Evolutionary conservation across 2,888 invertebrate species (phyloP).

Genomic region (Hydraecia micacea): DNA sequence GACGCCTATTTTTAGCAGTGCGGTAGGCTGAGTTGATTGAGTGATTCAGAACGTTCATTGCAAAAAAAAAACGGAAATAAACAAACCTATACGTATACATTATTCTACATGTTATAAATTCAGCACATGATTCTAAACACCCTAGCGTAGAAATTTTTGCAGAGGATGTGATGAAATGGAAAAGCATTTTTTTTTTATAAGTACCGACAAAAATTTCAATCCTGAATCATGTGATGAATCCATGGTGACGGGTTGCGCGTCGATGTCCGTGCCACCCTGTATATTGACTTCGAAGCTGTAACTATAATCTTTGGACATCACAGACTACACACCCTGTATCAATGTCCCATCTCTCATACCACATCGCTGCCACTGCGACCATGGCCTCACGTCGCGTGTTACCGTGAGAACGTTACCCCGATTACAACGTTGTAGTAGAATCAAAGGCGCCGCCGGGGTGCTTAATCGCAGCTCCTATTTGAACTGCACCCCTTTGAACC

Average conservation of each 20-base stretch:
- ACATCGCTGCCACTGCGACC: constrained; percentile 58
- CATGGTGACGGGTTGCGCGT: not conserved
- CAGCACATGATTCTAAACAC: not conserved
- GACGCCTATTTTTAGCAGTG: not conserved
- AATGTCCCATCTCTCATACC: not conserved
- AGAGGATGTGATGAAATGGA: too few relatives aligned
- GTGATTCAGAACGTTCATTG: not conserved
- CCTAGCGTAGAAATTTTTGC: too few relatives aligned
- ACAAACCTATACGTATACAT: not conserved
- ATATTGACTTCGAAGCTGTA: not conserved
- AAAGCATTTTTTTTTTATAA: too few relatives aligned
- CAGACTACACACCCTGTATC: too few relatives aligned
- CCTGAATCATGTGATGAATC: too few relatives aligned
- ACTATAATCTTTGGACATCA: not conserved
- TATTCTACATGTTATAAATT: not conserved
- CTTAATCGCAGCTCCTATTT: constrained; percentile 67
- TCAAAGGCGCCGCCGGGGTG: constrained; percentile 68
- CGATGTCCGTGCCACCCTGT: not conserved
- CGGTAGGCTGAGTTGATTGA: not conserved
- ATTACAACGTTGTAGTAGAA: constrained; percentile 61
- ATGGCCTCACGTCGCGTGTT: constrained; percentile 59
- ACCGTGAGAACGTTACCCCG: constrained; percentile 67
- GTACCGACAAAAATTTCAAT: too few relatives aligned
- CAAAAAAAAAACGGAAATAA: not conserved
- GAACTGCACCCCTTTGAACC: constrained; percentile 62